Evolutionary conservation across 2,888 invertebrate species (phyloP).

Genomic region (Labia minor): DNA sequence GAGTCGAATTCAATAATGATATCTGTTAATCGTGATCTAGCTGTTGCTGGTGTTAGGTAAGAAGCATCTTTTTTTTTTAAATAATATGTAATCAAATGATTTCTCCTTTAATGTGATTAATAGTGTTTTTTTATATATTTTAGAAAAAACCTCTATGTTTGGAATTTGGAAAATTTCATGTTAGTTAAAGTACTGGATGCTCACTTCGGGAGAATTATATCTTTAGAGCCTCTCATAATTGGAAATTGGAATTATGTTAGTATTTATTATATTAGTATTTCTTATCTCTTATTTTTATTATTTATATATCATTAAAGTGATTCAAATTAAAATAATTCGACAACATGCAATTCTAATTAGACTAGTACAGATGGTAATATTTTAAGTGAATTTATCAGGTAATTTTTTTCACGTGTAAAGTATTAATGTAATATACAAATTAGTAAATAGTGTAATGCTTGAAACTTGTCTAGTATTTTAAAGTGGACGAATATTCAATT

Average conservation of each 20-base stretch:
- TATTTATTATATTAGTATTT: conserved; percentile 17
- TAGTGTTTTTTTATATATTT: no score
- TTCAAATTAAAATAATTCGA: no score
- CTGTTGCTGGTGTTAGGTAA: conserved; percentile 86
- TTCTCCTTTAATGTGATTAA: no score
- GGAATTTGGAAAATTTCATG: conserved; percentile 70
- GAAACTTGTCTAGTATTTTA: no score
- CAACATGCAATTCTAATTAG: no score
- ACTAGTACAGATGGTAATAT: no score
- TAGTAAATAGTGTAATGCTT: no score
- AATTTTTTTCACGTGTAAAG: no score
- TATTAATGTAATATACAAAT: no score
- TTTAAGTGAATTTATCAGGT: no score
- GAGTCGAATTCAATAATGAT: conserved; percentile 86
- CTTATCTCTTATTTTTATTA: background rate
- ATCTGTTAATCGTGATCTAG: conserved; percentile 79
- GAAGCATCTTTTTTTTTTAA: background rate
- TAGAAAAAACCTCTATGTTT: conserved; percentile 88
- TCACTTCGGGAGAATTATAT: conserved; percentile 92
- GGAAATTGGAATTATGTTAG: conserved; percentile 70
- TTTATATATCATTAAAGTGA: background rate
- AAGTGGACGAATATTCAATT: no score
- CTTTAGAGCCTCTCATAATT: conserved; percentile 73
- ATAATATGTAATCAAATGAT: no score
- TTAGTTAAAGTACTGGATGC: conserved; percentile 89